Evolutionary conservation across 2,888 invertebrate genomes (phyloP).

Genomic region (Tillus elongatus): DNA sequence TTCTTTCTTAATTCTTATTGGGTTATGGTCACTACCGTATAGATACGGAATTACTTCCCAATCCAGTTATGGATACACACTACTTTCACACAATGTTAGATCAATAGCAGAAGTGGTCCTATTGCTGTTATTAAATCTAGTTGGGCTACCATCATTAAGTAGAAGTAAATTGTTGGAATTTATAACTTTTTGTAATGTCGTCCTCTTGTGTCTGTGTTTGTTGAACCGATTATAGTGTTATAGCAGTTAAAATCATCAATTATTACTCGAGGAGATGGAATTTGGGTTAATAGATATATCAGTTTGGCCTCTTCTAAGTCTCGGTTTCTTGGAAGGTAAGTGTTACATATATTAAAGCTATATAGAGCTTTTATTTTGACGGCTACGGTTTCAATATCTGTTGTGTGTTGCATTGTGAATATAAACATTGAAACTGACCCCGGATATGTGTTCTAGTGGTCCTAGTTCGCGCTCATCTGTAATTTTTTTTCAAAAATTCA

Average conservation of each 20-base stretch:
- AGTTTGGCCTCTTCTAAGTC: too few relatives aligned
- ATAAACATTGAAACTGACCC: too few relatives aligned
- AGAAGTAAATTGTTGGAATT: conserved; percentile 5
- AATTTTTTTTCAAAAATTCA: too few relatives aligned
- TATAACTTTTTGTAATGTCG: conserved; percentile 6
- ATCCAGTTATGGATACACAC: neutral
- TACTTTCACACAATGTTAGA: conserved; percentile 7
- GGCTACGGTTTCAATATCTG: too few relatives aligned
- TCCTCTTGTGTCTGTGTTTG: conserved; percentile 7
- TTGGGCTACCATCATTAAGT: conserved; percentile 8
- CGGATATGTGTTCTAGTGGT: too few relatives aligned
- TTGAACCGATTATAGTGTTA: conserved; percentile 11
- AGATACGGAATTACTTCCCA: conserved; percentile 7
- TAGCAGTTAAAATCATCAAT: conserved; percentile 13
- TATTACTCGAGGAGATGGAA: conserved; percentile 10
- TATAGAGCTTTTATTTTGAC: too few relatives aligned
- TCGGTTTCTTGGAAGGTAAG: too few relatives aligned
- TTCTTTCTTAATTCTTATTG: conserved; percentile 12
- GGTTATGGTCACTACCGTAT: conserved; percentile 12
- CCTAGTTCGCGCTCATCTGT: too few relatives aligned
- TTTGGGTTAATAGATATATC: conserved; percentile 11
- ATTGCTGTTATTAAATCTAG: conserved; percentile 9
- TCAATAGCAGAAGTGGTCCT: conserved; percentile 10
- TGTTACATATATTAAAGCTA: too few relatives aligned
- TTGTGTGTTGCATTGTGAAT: too few relatives aligned